A percentile compares a stretch with the other conserved stretches of the same genome.
Conservation (phyloP, 2,113 vertebrate genomes). For the Mustela nigripes region DNA sequence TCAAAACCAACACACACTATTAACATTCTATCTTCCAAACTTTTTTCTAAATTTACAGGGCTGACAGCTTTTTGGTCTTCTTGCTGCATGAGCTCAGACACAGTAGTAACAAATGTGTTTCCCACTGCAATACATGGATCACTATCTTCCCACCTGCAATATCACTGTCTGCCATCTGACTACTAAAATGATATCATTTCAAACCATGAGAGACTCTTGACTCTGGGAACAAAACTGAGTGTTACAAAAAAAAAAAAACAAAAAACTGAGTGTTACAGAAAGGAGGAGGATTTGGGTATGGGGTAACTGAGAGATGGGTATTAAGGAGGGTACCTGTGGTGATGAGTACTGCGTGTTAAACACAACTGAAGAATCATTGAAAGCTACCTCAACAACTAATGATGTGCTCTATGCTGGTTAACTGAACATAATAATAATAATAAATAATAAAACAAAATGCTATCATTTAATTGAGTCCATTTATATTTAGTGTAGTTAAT, state of each 20-base stretch:
- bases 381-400: not conserved
- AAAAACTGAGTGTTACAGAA: not conserved
- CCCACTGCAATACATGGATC: not conserved
- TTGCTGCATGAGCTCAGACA: not conserved
- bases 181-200: not conserved
- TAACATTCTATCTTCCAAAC: not conserved
- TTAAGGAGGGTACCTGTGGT: not conserved
- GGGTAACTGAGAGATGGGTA: not conserved
- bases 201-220: not conserved
- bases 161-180: not conserved
- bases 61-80: not conserved
- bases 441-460: not conserved
- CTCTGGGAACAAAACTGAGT: not conserved
- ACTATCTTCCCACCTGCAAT: not conserved
- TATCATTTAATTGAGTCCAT: not conserved
- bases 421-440: not conserved
- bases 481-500: conserved; percentile 33
- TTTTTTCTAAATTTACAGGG: not conserved
- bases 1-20: not conserved
- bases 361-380: not conserved
- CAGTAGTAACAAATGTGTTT: conserved; percentile 24
- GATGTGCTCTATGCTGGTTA: not conserved
- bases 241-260: not conserved
- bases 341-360: not conserved
- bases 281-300: not conserved